Percentiles rank a stretch among this genome's conserved stretches.
phyloP scores from a whole-genome alignment of 1,140 invertebrate genomes.

The Popillia japonica region DNA sequence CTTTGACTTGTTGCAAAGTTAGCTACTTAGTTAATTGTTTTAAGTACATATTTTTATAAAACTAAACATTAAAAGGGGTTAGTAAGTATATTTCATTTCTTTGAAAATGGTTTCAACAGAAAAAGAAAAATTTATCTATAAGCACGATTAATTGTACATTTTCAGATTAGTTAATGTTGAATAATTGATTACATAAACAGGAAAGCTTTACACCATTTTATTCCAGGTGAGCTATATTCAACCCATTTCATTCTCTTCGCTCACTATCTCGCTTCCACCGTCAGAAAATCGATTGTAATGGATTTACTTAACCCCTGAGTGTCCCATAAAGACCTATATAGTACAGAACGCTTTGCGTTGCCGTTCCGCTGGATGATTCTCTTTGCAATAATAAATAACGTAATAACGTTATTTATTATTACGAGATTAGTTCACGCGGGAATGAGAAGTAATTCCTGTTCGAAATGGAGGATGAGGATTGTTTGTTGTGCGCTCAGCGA shows the following conservation, averaged over 20 bases:
- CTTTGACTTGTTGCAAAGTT: no score
- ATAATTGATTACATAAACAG: neutral
- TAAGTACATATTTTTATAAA: no score
- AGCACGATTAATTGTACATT: no score
- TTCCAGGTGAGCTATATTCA: neutral
- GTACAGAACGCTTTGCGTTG: neutral
- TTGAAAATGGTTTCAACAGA: no score
- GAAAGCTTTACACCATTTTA: slow-evolving; percentile 9
- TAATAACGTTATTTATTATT: slow-evolving; percentile 26
- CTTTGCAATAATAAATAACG: slow-evolving; percentile 28
- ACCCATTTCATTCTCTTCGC: neutral
- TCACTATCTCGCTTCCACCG: neutral
- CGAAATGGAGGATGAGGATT: neutral
- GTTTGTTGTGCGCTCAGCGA: neutral
- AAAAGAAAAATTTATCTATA: no score
- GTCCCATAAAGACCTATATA: slow-evolving; percentile 14
- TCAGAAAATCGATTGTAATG: slow-evolving; percentile 28
- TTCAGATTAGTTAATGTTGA: no score
- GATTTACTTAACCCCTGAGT: slow-evolving; percentile 27
- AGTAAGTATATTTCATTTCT: no score
- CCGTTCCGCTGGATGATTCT: slow-evolving; percentile 22
- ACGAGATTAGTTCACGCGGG: slow-evolving; percentile 25
- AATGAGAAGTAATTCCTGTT: neutral
- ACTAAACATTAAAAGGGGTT: no score
- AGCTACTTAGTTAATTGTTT: no score